A percentile compares a stretch with the other conserved stretches of the same genome.
phyloP scores from a whole-genome alignment of 2,113 vertebrate species.

The Sinocyclocheilus rhinocerous region DNA sequence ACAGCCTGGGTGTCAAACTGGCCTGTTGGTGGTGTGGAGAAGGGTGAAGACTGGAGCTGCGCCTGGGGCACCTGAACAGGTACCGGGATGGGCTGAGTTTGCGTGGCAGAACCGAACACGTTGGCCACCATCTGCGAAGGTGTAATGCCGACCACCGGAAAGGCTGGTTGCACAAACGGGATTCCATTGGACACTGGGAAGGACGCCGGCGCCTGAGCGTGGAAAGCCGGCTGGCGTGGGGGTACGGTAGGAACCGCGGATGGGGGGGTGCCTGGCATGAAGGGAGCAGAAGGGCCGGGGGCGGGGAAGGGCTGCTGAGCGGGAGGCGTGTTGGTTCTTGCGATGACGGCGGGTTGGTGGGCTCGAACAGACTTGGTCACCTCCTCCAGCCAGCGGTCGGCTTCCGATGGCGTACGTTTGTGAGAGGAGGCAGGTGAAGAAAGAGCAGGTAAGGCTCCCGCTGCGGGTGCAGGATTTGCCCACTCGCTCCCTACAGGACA shows the following conservation, averaged over 20 bases:
- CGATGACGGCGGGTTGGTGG: slow-evolving; percentile 69
- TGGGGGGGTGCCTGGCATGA: slow-evolving; percentile 76
- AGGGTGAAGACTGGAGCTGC: slow-evolving; percentile 74
- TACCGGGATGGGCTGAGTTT: slow-evolving; percentile 75
- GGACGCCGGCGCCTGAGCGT: slow-evolving; percentile 73
- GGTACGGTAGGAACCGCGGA: slow-evolving; percentile 82
- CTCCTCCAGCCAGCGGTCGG: slow-evolving; percentile 97
- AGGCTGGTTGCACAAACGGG: slow-evolving; percentile 47
- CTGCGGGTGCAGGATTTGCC: slow-evolving; percentile 63
- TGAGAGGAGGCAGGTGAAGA: slow-evolving; percentile 72
- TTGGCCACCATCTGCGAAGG: slow-evolving; percentile 98
- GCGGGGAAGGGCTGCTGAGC: slow-evolving; percentile 75
- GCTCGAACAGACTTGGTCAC: slow-evolving; percentile 90
- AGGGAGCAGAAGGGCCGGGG: slow-evolving; percentile 67
- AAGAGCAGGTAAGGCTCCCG: slow-evolving; percentile 56
- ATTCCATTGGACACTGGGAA: slow-evolving; percentile 87
- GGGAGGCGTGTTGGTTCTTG: slow-evolving; percentile 71
- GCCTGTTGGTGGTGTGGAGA: slow-evolving; percentile 48
- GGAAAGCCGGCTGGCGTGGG: slow-evolving; percentile 85
- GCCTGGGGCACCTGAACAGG: slow-evolving; percentile 77
- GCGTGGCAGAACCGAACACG: slow-evolving; percentile 89
- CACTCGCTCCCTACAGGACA: slow-evolving; percentile 70
- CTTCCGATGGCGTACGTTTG: slow-evolving; percentile 92
- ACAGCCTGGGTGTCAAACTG: slow-evolving; percentile 57
- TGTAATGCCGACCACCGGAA: slow-evolving; percentile 94